Conservation (phyloP, 1,140 invertebrate species). For the Drosophila aff. region DNA sequence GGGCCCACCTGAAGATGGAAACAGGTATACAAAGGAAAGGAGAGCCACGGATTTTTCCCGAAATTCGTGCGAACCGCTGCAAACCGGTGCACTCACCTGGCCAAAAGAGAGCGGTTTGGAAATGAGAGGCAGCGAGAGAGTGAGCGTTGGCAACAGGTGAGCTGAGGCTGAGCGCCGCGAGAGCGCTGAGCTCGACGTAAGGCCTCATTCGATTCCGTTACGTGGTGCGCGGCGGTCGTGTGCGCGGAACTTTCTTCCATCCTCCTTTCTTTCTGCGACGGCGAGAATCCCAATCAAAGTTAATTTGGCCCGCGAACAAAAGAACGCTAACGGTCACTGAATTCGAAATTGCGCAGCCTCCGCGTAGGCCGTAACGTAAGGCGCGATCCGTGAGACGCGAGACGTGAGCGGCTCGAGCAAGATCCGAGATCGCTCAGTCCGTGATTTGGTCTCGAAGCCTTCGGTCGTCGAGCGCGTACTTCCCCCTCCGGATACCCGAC, state of each 20-base stretch:
- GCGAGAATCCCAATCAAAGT: conserved; percentile 36
- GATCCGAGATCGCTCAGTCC: conserved; percentile 49
- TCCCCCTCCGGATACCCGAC: conserved; percentile 1
- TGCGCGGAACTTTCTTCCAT: conserved; percentile 40
- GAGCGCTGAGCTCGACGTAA: conserved; percentile 31
- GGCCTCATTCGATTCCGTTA: conserved; percentile 45
- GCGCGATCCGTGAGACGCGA: conserved; percentile 4
- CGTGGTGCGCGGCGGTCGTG: conserved; percentile 48
- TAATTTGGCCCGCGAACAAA: conserved; percentile 40
- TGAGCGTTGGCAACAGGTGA: conserved; percentile 32
- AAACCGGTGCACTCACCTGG: conserved; percentile 59
- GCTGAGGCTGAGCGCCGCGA: conserved; percentile 13
- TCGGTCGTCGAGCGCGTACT: conserved; percentile 37
- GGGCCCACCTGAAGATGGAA: conserved; percentile 40
- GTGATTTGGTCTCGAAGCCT: conserved; percentile 65
- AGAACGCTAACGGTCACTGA: conserved; percentile 33
- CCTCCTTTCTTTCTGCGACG: conserved; percentile 22
- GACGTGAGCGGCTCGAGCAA: not conserved
- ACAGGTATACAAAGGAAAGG: conserved; percentile 63
- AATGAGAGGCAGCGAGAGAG: conserved; percentile 9
- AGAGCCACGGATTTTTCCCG: conserved; percentile 64
- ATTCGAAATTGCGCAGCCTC: conserved; percentile 26
- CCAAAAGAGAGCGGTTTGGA: conserved; percentile 15
- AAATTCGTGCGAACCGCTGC: conserved; percentile 61
- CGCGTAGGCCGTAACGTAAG: conserved; percentile 18